phyloP scores from a whole-genome alignment of 1,140 invertebrate species.

The Holcopasites calliopsidis region DNA sequence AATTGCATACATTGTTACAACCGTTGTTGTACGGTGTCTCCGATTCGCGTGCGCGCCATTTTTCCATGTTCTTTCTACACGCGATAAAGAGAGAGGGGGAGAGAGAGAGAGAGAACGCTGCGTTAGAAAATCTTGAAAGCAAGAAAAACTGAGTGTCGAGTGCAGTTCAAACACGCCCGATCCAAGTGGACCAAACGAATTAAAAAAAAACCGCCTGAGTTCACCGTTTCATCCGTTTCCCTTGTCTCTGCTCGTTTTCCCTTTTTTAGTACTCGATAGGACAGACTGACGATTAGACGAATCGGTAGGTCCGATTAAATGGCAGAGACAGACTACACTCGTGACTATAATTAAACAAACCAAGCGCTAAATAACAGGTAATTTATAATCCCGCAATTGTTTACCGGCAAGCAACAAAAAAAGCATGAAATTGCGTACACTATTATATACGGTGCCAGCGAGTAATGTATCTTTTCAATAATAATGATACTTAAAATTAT shows the following conservation, averaged over 20 bases:
- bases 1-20: no score
- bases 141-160: slow-evolving; percentile 10
- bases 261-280: slow-evolving; percentile 8
- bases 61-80: slow-evolving; percentile 1
- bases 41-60: background rate
- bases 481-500: background rate
- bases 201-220: slow-evolving; percentile 19
- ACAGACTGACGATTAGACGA: background rate
- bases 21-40: slow-evolving; percentile 40
- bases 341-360: slow-evolving; percentile 23
- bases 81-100: background rate
- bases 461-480: slow-evolving; percentile 4
- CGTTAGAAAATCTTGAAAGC: background rate
- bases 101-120: background rate
- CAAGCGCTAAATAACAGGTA: slow-evolving; percentile 1
- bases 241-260: background rate
- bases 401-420: background rate
- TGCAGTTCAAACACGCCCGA: slow-evolving; percentile 31
- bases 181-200: slow-evolving; percentile 50
- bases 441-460: no score
- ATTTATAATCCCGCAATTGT: background rate
- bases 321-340: slow-evolving; percentile 8
- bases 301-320: background rate
- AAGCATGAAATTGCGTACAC: background rate
- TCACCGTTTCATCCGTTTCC: background rate